A percentile compares a stretch with the other conserved stretches of the same genome.
These are phyloP conservation scores for Drosophila bipectinata DNA, from an alignment of 1,140 invertebrate species.

Conservation along the genomic window DNA sequence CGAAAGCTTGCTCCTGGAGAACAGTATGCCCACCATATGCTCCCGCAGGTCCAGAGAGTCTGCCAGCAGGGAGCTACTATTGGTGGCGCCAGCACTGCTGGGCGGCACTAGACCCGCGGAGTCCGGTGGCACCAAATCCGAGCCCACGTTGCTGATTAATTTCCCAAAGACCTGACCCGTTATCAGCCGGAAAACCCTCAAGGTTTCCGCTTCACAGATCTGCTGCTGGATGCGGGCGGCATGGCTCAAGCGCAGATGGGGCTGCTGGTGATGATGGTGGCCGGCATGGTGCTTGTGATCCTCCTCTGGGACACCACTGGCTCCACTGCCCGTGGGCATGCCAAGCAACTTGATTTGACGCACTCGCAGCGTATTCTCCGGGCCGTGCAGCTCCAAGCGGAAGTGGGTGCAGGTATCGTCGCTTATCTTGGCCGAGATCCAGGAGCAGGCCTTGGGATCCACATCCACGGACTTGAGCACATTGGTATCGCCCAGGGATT, in stretches of 20 bases:
- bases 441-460: conserved; percentile 91
- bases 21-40: conserved; percentile 98
- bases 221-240: conserved; percentile 90
- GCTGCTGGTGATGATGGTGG: conserved; percentile 50
- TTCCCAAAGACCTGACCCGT: conserved; percentile 96
- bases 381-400: conserved; percentile 94
- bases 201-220: conserved; percentile 95
- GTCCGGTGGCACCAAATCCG: conserved; percentile 38
- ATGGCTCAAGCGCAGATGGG: conserved; percentile 63
- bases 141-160: conserved; percentile 86
- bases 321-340: conserved; percentile 41
- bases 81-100: background rate
- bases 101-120: conserved; percentile 11
- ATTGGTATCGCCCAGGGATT: conserved; percentile 91
- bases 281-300: background rate
- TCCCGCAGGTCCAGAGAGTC: conserved; percentile 91
- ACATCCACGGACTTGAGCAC: conserved; percentile 93
- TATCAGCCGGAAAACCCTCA: conserved; percentile 96
- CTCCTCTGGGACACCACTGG: background rate
- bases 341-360: conserved; percentile 89
- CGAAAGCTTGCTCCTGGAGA: conserved; percentile 96
- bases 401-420: conserved; percentile 84
- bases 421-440: conserved; percentile 93
- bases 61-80: conserved; percentile 61
- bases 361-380: conserved; percentile 94